phyloP scores from a whole-genome alignment of 2,888 invertebrate genomes.

The Pomacea canaliculata region DNA sequence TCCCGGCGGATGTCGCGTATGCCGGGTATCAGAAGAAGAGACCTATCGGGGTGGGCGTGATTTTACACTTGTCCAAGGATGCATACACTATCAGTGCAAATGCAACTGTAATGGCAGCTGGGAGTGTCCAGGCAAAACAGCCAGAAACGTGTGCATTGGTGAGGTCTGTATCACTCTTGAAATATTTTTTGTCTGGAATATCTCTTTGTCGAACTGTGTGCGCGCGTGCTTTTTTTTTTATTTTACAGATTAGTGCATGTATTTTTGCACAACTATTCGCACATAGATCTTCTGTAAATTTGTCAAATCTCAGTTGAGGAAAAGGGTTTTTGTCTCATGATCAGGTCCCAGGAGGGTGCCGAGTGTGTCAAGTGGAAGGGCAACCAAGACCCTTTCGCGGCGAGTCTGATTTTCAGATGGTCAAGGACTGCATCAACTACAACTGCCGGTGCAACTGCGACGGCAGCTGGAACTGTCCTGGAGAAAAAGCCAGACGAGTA shows the following conservation, averaged over 20 bases:
- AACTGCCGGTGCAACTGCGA: slow-evolving; percentile 56
- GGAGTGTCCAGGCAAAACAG: slow-evolving; percentile 51
- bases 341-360: slow-evolving; percentile 36
- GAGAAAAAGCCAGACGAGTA: slow-evolving; percentile 45
- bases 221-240: neutral
- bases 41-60: slow-evolving; percentile 37
- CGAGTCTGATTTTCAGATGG: slow-evolving; percentile 47
- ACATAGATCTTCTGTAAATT: no score
- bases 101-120: slow-evolving; percentile 58
- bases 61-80: slow-evolving; percentile 43
- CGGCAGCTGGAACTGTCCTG: slow-evolving; percentile 59
- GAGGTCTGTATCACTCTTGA: slow-evolving; percentile 13
- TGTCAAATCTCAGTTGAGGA: no score
- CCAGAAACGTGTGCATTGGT: slow-evolving; percentile 41
- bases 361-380: slow-evolving; percentile 45
- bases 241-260: no score
- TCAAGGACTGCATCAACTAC: slow-evolving; percentile 53
- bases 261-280: no score
- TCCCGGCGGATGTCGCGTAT: slow-evolving; percentile 41
- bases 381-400: slow-evolving; percentile 38
- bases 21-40: slow-evolving; percentile 42
- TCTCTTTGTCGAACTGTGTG: neutral
- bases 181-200: neutral
- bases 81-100: slow-evolving; percentile 45
- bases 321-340: no score